A percentile compares a stretch with the other conserved stretches of the same genome.
phyloP scores from a whole-genome alignment of 2,797 vertebrate species.

The Pseudochirops cupreus region DNA sequence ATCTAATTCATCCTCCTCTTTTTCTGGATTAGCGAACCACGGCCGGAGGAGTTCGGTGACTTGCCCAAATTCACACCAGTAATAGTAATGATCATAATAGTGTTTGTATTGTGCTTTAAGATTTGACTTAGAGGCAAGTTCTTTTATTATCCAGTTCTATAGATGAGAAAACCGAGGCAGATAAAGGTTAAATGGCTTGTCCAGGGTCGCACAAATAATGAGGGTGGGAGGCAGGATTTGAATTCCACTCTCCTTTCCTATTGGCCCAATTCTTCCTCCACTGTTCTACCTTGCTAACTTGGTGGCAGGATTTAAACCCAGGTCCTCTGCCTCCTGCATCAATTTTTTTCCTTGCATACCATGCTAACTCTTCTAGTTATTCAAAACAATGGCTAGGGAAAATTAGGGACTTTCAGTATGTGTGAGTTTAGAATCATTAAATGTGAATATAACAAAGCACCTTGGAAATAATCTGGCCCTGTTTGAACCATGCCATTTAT shows the following conservation, averaged over 20 bases:
- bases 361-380: constrained; percentile 4
- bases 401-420: constrained; percentile 11
- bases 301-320: neutral
- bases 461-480: neutral
- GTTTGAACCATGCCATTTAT: constrained; percentile 17
- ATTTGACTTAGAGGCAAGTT: neutral
- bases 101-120: neutral
- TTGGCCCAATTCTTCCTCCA: neutral
- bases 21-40: neutral
- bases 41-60: neutral
- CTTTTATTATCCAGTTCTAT: neutral
- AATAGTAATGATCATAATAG: neutral
- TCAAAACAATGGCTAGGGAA: constrained; percentile 25
- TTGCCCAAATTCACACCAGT: neutral
- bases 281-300: neutral
- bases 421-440: neutral
- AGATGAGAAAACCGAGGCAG: neutral
- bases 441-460: neutral
- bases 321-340: neutral
- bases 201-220: neutral
- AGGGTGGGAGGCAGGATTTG: neutral
- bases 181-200: neutral
- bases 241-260: neutral
- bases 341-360: neutral
- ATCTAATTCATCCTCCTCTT: neutral